phyloP scores from a whole-genome alignment of 2,888 invertebrate genomes.

The Rhingia campestris region DNA sequence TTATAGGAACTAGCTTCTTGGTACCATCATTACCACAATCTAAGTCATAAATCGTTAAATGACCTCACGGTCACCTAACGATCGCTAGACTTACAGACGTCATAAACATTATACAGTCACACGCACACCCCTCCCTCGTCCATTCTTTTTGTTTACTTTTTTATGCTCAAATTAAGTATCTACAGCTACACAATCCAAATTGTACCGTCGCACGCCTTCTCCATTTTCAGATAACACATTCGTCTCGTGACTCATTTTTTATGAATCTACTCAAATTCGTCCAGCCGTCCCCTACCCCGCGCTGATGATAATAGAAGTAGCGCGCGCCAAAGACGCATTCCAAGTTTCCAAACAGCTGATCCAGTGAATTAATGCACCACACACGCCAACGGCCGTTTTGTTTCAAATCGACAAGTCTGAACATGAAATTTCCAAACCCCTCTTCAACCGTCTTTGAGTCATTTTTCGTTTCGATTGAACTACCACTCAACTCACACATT shows the following conservation, averaged over 20 bases:
- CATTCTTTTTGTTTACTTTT: background rate
- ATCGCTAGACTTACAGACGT: constrained; percentile 4
- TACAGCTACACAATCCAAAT: too few relatives aligned
- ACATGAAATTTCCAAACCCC: constrained; percentile 51
- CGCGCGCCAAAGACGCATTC: constrained; percentile 13
- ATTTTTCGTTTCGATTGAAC: background rate
- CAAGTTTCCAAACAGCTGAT: constrained; percentile 25
- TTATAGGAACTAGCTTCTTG: too few relatives aligned
- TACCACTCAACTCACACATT: constrained; percentile 10
- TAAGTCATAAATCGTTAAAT: too few relatives aligned
- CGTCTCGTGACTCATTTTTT: constrained; percentile 10
- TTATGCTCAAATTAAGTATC: too few relatives aligned
- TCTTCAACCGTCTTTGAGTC: background rate
- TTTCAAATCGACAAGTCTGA: constrained; percentile 34
- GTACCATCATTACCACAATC: too few relatives aligned
- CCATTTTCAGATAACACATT: background rate
- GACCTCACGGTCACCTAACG: too few relatives aligned
- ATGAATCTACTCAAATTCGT: background rate
- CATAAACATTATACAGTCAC: background rate
- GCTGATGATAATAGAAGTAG: background rate
- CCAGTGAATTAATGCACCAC: background rate
- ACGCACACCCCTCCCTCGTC: background rate
- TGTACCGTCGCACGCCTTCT: background rate
- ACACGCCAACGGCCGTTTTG: constrained; percentile 31
- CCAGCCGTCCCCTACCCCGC: background rate